Evolutionary conservation across 2,113 vertebrate genomes (phyloP), one percentile per base, ranked within the genome.

Genomic region (Lepus americanus): DNA sequence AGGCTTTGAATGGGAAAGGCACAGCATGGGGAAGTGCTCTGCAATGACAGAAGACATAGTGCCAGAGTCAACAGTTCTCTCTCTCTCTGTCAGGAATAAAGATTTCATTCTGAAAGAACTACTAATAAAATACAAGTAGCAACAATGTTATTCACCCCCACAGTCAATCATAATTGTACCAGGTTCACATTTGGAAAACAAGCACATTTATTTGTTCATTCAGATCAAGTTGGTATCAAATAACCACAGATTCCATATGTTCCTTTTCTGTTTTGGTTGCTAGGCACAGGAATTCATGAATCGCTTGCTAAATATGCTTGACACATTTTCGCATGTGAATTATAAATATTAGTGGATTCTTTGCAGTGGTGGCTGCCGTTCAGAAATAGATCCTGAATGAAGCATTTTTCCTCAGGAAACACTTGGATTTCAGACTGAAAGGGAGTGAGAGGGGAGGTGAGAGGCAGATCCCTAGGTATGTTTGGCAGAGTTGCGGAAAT

Each of bases 241-340:
- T 97, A 98, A 96, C 78, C 85, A 80, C 76, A 96, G 91, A 97
- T 98, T 96, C 98, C 96, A 97, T 98, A 92, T 97, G 98, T 90
- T 97, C 96, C 96, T 97, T 98, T 97, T 97, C 85, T 96, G 87
- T 97, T 98, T 98, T 92, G 84, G 93, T 97, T 98, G 97, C 94
- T 97, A 98, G 94, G 97, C 92, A 98, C 95, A 94, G 96, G 95
- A 96, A 92, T 90, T 95, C 93, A 90, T 69, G 83, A 92, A 96
- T 80, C 25, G 84, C 97, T 98, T 96, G 95, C 96, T 97, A 98
- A 98, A 98, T 97, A 96, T 66, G 97, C 97, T 96, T 97, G 98
- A 98, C 98, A 98, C 97, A 96, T 87, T 96, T 89, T 97, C 85
- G 74, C 97, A 89, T 98, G 97, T 97, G 98, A 98, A 98, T 98